phyloP scores from a whole-genome alignment of 2,113 vertebrate species.

The Murina feae region DNA sequence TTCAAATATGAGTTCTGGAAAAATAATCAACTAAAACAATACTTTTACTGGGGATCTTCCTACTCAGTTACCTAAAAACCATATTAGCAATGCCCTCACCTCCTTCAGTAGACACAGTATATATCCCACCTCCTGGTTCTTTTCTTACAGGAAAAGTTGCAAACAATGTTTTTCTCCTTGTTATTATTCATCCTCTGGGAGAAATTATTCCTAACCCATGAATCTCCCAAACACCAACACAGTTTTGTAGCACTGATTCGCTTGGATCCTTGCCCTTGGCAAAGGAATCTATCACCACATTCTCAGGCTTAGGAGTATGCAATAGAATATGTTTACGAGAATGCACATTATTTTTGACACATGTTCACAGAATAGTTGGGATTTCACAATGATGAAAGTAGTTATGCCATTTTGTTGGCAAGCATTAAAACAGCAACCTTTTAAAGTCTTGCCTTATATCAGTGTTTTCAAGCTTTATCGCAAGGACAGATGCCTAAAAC shows the following conservation, averaged over 20 bases:
- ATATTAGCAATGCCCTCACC: background rate
- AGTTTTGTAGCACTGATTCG: constrained; percentile 5
- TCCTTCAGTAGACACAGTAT: background rate
- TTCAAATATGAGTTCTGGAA: constrained; percentile 12
- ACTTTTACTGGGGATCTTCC: background rate
- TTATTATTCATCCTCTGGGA: background rate
- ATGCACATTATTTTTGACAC: background rate
- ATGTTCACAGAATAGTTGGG: background rate
- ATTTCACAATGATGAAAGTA: background rate
- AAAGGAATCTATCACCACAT: background rate
- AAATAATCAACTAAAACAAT: background rate
- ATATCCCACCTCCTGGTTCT: background rate
- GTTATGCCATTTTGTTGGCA: background rate
- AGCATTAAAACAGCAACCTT: background rate
- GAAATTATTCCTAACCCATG: background rate
- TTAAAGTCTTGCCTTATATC: background rate
- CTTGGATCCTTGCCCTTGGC: background rate
- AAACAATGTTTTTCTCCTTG: background rate
- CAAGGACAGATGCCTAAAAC: background rate
- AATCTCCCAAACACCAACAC: background rate
- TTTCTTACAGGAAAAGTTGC: background rate
- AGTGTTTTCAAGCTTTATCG: background rate
- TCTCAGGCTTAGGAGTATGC: background rate
- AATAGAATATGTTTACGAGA: background rate
- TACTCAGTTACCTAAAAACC: background rate